Percentiles rank a stretch among this genome's conserved stretches.
Conservation (phyloP, 2,797 vertebrate species). For the Pelochelys cantorii region DNA sequence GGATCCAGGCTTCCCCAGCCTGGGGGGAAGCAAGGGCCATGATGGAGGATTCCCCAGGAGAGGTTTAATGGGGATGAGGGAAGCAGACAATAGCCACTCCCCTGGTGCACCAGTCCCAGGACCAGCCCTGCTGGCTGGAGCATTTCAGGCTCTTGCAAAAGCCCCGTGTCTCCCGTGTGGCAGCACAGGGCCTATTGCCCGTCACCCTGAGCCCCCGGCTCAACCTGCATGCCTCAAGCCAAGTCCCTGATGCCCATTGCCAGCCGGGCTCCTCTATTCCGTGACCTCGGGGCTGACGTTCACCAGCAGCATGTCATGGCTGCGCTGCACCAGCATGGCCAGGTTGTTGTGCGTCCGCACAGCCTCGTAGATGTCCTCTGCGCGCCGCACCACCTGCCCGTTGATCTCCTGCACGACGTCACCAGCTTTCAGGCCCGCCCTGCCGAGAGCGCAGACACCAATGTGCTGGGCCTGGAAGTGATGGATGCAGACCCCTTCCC, state of each 20-base stretch:
- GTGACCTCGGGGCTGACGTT: slow-evolving; percentile 89
- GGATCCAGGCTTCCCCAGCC: background rate
- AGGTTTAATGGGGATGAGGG: slow-evolving; percentile 61
- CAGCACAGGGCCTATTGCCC: background rate
- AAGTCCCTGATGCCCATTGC: accelerated
- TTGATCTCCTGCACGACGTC: slow-evolving; percentile 94
- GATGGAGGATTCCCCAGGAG: background rate
- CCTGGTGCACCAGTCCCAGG: accelerated
- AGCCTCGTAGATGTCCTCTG: slow-evolving; percentile 91
- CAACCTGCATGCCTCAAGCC: background rate
- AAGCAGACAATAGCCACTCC: background rate
- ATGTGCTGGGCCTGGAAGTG: background rate
- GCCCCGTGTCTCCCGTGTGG: background rate
- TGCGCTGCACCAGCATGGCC: slow-evolving; percentile 86
- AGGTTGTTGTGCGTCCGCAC: slow-evolving; percentile 87
- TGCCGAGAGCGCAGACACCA: background rate
- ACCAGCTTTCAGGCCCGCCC: slow-evolving; percentile 89
- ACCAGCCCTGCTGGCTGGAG: background rate
- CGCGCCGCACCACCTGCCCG: slow-evolving; percentile 80
- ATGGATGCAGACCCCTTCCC: background rate
- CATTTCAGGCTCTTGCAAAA: background rate
- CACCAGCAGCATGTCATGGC: slow-evolving; percentile 81
- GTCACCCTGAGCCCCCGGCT: background rate
- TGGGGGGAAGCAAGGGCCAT: background rate
- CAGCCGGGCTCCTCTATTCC: slow-evolving; percentile 73